Base-by-base conservation (phyloP, 2,888 invertebrate genomes). In the Erebia aethiops region DNA sequence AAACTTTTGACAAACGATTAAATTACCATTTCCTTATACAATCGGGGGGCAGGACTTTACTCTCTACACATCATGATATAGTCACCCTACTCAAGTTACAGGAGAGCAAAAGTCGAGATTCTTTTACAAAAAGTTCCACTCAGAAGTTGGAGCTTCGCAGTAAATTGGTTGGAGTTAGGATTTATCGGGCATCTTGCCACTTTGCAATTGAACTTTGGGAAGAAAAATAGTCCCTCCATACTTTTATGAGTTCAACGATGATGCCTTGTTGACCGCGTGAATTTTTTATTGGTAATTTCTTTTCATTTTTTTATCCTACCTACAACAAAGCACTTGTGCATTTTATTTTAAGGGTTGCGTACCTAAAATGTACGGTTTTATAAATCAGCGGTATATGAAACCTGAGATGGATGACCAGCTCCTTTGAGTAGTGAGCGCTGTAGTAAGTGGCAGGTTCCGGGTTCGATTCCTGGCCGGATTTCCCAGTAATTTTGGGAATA, bases 181-280 rank as follows among this genome's bases (percentile, higher is more conserved):
- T 67, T 71, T 71, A 71, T 71, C 63, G 67, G 57, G 58, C 49
- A 51, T 13, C 62, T 57, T 62, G 49, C 67, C 67, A 67, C 67
- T 67, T 58, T 49, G 58, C 57, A 58, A 67, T 67, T 67, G 57
- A 67, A 67, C 57, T 67, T 67, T 57, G 67, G 1, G 11, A 67
- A 57, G 66, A 41, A 58, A 58, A 67, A 64, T 64, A 35, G 63
- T 63, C 51, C 16, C 10, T 13, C 18, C 21, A n/a, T 4, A 18
- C 49, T 67, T 67, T 58, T 67, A 65, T 56, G 56, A 65, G 18
- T 65, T 56, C 56, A 41, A 54, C 16, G 18, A 3, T 21, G 54
- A 26, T 7, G 8, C 14, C 26, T 13, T 57, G 18, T 16, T 16
- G 54, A 57, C 26, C 26, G 5, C 56, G 26, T 57, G 5, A 57